Evolutionary conservation across 2,113 vertebrate genomes (phyloP), one percentile per base, ranked within the genome.

Genomic region (Spea bombifrons): DNA sequence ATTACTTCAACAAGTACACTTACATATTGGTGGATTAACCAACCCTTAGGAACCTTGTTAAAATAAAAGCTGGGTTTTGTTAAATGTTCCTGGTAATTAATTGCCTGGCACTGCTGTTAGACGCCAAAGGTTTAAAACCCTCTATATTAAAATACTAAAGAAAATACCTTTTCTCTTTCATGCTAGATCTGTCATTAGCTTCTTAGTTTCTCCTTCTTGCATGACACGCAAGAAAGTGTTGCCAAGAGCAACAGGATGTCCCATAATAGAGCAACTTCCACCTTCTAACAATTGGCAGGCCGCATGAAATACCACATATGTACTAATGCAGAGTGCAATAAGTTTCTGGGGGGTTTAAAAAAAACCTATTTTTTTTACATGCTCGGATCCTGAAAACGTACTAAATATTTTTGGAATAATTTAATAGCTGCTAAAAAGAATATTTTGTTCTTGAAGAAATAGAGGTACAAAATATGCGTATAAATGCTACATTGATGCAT

Each of bases 191-290:
- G 45, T 77, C 66, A 70, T 44, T 70, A 61, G 16, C n/a, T 77
- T 76, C 64, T 76, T 76, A 46, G 50, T 57, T 70, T 70, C 45
- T 70, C 10, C 3, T 15, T 70, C 52, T 45, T 76, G 64, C 74
- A 44, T 76, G 74, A 76, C 65, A 67, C 64, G 67, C 50, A 65
- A 48, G 57, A 67, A 76, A 67, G 45, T 52, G 74, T 67, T 76
- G 50, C 65, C 64, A 69, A 69, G 66, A 69, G 66, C 66, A 69
- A 69, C 66, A 76, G 15, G 13, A 67, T 15, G 63, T 76, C 50
- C 65, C 45, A 5, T 67, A 75, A 75, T 7, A 46, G 17, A n/a
- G 50, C 49, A 67, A 9, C 67, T 75, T 67, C 65, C 65, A 67
- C 50, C 66, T 50, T 67, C 65, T 75, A 48, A 75, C 49, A 75